Conservation (phyloP, 1,140 invertebrate genomes). For the Aleiodes sp. region DNA sequence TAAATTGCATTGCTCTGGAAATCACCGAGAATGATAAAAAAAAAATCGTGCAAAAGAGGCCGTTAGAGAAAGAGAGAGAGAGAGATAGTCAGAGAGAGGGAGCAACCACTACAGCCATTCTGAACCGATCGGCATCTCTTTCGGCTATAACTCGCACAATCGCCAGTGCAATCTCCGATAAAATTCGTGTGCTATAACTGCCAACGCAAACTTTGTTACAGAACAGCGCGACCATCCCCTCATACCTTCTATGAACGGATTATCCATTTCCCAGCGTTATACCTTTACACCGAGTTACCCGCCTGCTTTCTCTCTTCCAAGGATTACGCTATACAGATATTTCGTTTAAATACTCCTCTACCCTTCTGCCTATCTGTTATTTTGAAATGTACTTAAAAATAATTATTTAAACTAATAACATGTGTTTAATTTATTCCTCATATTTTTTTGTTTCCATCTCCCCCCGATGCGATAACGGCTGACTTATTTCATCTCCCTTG, state of each 20-base stretch:
- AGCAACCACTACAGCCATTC: background rate
- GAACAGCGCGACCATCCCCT: background rate
- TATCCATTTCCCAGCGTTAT: constrained; percentile 1
- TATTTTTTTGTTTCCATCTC: background rate
- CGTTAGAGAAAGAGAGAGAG: background rate
- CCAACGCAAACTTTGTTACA: constrained; percentile 25
- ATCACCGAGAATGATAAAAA: background rate
- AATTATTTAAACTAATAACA: constrained; percentile 15
- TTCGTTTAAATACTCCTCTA: background rate
- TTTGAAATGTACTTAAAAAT: constrained; percentile 1
- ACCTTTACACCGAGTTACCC: background rate
- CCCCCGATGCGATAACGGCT: background rate
- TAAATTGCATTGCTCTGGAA: constrained; percentile 7
- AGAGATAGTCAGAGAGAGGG: background rate
- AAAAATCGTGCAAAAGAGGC: constrained; percentile 12
- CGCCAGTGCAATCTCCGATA: constrained; percentile 26
- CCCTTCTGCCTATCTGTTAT: background rate
- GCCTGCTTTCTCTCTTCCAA: background rate
- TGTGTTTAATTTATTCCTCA: background rate
- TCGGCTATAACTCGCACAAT: constrained; percentile 28
- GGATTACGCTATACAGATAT: constrained; percentile 11
- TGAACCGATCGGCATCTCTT: background rate
- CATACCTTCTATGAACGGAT: background rate
- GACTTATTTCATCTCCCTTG: constrained; percentile 4
- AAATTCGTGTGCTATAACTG: constrained; percentile 20